phyloP scores from a whole-genome alignment of 2,888 invertebrate species.

The Caenorhabditis parvicauda region DNA sequence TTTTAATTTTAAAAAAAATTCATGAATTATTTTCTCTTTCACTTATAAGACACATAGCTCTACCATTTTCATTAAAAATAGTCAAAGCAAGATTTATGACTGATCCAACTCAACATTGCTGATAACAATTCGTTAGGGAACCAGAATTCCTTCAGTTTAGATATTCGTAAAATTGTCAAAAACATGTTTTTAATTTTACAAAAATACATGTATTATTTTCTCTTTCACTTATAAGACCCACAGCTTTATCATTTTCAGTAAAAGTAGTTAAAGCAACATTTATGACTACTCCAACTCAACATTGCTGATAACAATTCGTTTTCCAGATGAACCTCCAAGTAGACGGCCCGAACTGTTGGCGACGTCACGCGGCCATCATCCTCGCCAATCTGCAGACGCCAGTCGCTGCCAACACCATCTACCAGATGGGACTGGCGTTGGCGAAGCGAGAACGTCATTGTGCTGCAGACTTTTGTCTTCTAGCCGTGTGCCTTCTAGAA shows the following conservation, averaged over 20 bases:
- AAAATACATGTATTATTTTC: not conserved
- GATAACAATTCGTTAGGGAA: too few relatives aligned
- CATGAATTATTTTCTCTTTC: too few relatives aligned
- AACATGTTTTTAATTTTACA: not conserved
- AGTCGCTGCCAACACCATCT: constrained; percentile 23
- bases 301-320: too few relatives aligned
- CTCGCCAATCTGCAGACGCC: constrained; percentile 71
- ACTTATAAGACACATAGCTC: too few relatives aligned
- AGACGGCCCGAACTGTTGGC: constrained; percentile 77
- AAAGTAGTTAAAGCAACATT: constrained; percentile 8
- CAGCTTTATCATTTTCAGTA: constrained; percentile 5
- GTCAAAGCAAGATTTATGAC: too few relatives aligned
- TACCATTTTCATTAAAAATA: constrained; percentile 7
- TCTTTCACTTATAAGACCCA: too few relatives aligned
- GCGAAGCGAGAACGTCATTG: constrained; percentile 75
- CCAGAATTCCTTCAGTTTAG: too few relatives aligned
- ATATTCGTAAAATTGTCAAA: not conserved
- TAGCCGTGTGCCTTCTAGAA: constrained; percentile 72
- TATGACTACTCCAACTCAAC: too few relatives aligned
- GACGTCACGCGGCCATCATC: constrained; percentile 91
- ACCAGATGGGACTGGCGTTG: constrained; percentile 29
- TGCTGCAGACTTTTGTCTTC: constrained; percentile 92
- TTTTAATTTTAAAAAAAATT: too few relatives aligned
- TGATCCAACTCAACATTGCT: too few relatives aligned
- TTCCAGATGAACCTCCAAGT: constrained; percentile 20